Base-by-base conservation (phyloP, 1,140 invertebrate genomes). In the Drosophila pandora region DNA sequence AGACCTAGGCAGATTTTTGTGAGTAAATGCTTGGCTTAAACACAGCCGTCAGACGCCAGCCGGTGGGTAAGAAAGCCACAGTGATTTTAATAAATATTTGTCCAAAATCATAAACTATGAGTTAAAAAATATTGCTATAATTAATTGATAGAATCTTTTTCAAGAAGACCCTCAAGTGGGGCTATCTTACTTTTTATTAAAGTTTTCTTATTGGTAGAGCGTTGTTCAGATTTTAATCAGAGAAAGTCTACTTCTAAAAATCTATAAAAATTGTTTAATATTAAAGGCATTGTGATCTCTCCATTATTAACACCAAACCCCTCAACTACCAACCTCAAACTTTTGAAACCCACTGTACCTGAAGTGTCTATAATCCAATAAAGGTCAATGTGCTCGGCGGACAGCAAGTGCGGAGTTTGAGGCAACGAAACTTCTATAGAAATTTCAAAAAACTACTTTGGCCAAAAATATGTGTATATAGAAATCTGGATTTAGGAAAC, bases 11-110 rank as follows among this genome's bases (percentile, higher is more conserved):
- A 73, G 56, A 68, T 62, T 78, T 30, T 76, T 65, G 68, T 77
- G 73, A 68, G 68, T 72, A 76, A 83, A 72, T 61, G 80, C 62
- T 74, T 79, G 64, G 52, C 60, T 77, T 57, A 59, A 68, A 30
- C 73, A 65, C 76, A 85, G 77, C 81, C 81, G 74, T 67, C 81
- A 78, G 81, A 85, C 81, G 81, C 81, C 81, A 85, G 73, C 69
- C 39, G 56, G 71, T 48, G 48, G 34, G 62, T 32, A 78, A 55
- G n/a, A 56, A 10, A 64, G 28, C 21, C 13, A 80, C 76, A 85
- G 53, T 85, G 53, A 2, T 2, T 9, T 1, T 0, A 12, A 41
- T 2, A 48, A 43, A 25, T 73, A 13, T 17, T 5, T 13, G 0
- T 4, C 2, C 3, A 5, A 41, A 13, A 13, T 10, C 12, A 41